Base-by-base conservation (phyloP, 2,888 invertebrate species). In the Biston betularia region DNA sequence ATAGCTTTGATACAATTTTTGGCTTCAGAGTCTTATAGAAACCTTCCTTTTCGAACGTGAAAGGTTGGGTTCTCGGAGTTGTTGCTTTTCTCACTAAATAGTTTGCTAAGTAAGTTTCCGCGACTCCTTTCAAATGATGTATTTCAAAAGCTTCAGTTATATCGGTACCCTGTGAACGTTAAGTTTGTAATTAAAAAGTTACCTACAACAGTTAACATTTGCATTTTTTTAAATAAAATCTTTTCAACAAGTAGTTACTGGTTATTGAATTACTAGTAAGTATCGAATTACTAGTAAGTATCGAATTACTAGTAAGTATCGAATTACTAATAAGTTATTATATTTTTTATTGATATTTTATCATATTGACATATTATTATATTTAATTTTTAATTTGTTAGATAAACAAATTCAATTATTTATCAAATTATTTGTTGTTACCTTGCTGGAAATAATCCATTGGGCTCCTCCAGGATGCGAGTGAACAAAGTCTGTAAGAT, bases 21-120 rank as follows among this genome's bases (percentile, higher is more conserved):
- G 11, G 40, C 42, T 54, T 54, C 40, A 54, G 14, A 24, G 54
- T 54, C 42, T 42, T 40, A 8, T 54, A 54, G n/a, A 54, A 54
- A 6, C 54, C 97, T 76, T 96, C 94, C 7, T 96, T 94, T 59
- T 96, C 88, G 79, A 98, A 96, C 0, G 97, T 97, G 72, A 96
- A 95, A 0, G 97, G 96, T 1, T 96, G 95, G 79, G 95, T 96
- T 76, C 97, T 93, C 0, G 95, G 95, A 0, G 88, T 83, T 9
- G 79, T 85, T 0, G 97, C 96, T 67, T 96, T 94, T 24, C 94
- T 42, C 11, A 54, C 54, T 8, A 42, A 54, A 24, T 42, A 54
- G 11, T 42, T 42, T 11, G 15, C 0, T 93, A 0, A 96, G 94
- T 78, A 94, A 96, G 91, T 89, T 76, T 95, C 95, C 0, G 97